Evolutionary conservation across 2,888 invertebrate genomes (phyloP).

Genomic region (Idaea aversata): DNA sequence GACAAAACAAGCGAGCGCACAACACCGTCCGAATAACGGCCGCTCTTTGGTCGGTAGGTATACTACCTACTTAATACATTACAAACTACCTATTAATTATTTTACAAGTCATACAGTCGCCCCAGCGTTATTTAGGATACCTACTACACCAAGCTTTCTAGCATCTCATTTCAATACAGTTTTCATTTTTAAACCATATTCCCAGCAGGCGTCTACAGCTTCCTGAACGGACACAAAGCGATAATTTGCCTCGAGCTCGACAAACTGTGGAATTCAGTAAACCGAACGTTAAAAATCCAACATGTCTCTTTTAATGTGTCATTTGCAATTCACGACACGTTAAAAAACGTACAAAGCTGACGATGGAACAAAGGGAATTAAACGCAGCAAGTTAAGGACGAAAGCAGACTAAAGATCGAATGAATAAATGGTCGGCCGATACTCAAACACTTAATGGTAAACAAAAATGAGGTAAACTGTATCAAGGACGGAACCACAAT

Average conservation of each 20-base stretch:
- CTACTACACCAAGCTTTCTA: too few relatives aligned
- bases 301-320: background rate
- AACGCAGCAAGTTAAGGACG: background rate
- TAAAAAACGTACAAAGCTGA: background rate
- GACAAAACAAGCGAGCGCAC: too few relatives aligned
- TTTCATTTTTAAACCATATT: background rate
- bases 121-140: too few relatives aligned
- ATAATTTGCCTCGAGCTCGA: background rate
- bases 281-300: background rate
- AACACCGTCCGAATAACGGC: too few relatives aligned
- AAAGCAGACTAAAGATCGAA: background rate
- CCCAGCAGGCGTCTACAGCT: background rate
- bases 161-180: too few relatives aligned
- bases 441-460: background rate
- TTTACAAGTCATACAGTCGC: too few relatives aligned
- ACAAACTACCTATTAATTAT: too few relatives aligned
- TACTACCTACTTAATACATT: too few relatives aligned
- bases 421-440: background rate
- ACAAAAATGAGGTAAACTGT: too few relatives aligned
- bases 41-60: too few relatives aligned
- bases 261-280: background rate
- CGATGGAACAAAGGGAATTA: background rate
- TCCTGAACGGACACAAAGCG: background rate
- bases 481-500: too few relatives aligned
- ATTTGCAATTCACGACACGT: slow-evolving; percentile 1